phyloP scores from a whole-genome alignment of 2,888 invertebrate genomes.

The Andrena bucephala region DNA sequence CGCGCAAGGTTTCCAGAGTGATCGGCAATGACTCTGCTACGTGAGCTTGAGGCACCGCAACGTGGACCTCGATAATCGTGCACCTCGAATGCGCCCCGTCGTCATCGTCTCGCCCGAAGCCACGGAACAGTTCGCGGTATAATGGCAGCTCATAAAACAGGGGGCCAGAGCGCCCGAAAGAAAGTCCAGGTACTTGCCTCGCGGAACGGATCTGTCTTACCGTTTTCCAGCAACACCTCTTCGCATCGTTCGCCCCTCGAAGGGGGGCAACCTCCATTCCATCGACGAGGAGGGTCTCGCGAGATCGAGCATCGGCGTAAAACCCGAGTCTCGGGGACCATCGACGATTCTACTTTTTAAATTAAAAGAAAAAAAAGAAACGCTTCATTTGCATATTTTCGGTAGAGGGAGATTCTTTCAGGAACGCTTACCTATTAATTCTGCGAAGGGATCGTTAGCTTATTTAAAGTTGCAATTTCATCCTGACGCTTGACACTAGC shows the following conservation, averaged over 20 bases:
- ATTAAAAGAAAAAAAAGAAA: background rate
- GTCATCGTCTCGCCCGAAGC: conserved; percentile 36
- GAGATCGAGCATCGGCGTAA: background rate
- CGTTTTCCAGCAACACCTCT: background rate
- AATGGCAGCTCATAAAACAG: conserved; percentile 86
- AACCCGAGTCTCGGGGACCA: background rate
- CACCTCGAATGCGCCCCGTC: conserved; percentile 44
- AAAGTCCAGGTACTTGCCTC: conserved; percentile 85
- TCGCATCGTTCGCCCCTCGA: background rate
- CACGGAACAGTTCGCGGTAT: conserved; percentile 45
- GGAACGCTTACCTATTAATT: background rate
- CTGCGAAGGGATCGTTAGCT: no score
- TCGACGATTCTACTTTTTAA: background rate
- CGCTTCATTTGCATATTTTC: no score
- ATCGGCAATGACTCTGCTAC: conserved; percentile 48
- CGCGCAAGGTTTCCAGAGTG: conserved; percentile 35
- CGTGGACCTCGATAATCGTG: conserved; percentile 41
- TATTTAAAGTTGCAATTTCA: no score
- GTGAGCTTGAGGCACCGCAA: conserved; percentile 35
- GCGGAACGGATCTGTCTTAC: background rate
- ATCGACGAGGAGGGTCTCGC: background rate
- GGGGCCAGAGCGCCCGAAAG: conserved; percentile 86
- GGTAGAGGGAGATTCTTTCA: background rate
- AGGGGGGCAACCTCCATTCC: no score
- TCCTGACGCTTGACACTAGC: no score